Evolutionary conservation across 2,113 vertebrate genomes (phyloP).

Genomic region (Petaurus breviceps): DNA sequence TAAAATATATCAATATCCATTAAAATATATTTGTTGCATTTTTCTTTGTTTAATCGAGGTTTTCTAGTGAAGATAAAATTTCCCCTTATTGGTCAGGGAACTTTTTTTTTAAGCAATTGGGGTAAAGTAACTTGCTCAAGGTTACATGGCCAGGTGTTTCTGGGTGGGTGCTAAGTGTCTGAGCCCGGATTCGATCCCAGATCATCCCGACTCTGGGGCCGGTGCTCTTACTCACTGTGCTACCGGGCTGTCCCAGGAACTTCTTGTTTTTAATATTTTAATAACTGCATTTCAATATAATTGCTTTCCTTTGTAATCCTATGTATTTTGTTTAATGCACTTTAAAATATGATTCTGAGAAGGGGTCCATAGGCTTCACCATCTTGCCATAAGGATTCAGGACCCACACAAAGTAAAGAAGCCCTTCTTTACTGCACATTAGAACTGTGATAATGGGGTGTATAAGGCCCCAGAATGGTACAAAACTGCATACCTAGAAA

Average conservation of each 20-base stretch:
- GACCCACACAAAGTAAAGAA: not conserved
- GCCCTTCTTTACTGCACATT: not conserved
- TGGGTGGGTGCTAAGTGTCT: too few relatives aligned
- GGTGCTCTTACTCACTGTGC: too few relatives aligned
- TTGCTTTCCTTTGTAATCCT: not conserved
- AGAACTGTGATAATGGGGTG: not conserved
- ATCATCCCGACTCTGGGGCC: too few relatives aligned
- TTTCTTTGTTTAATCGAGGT: not conserved
- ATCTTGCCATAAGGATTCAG: too few relatives aligned
- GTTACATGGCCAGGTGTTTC: too few relatives aligned
- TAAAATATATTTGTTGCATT: not conserved
- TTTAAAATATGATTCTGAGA: not conserved
- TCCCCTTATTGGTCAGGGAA: not conserved
- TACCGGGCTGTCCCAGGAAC: too few relatives aligned
- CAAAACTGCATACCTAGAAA: not conserved
- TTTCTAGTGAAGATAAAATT: not conserved
- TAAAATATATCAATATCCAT: not conserved
- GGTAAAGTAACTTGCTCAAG: too few relatives aligned
- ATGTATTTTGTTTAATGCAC: not conserved
- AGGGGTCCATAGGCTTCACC: not conserved
- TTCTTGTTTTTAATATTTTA: not conserved
- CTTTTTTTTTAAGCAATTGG: too few relatives aligned
- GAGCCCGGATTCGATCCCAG: too few relatives aligned
- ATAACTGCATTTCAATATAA: not conserved
- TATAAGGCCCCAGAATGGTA: not conserved